Base-by-base conservation (phyloP, 2,797 vertebrate species). In the Neoniphon sammara region DNA sequence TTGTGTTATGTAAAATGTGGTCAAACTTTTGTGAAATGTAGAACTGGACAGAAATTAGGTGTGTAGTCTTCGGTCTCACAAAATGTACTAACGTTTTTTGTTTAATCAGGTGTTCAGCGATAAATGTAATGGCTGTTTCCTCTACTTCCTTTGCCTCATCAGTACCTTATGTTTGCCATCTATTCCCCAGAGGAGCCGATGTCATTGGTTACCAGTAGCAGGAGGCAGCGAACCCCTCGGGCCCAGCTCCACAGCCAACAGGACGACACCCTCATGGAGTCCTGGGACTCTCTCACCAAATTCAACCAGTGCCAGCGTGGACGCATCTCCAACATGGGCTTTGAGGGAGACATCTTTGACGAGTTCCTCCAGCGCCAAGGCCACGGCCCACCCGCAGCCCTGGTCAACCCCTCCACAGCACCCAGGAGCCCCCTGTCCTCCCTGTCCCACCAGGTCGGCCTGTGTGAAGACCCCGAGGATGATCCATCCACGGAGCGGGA, bases 241-340 rank as follows among this genome's bases (percentile, higher is more conserved):
- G 65, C 84, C 3, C 88, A 82, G 83, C 88, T 94, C 88, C 92
- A 69, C 71, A 94, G 78, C 10, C 94, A 96, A 52, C 95, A 94
- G 75, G 97, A 98, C 0, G 89, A 96, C 86, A 92, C 85, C 2
- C 93, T 97, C 54, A 95, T 93, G 71, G 96, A 97, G 82, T 99
- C 97, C 0, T 98, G 97, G 96, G 95, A 96, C 80, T 98, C 96
- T 2, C 94, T 97, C 76, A 93, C 91, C 0, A 96, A 96, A 89
- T 98, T 98, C 34, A 96, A 98, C 91, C 96, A 95, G 58, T 95
- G 94, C 76, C 97, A 98, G 73, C 94, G 95, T 0, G 97, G 97
- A 1, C 95, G 97, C 70, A 96, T 99, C 91, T 96, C 96, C 31
- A 96, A 95, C 90, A 91, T 95, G 93, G 94, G 93, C 50, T 95